Evolutionary conservation across 2,797 vertebrate genomes (phyloP), one percentile per base, ranked within the genome.

Genomic region (Hybognathus amarus): DNA sequence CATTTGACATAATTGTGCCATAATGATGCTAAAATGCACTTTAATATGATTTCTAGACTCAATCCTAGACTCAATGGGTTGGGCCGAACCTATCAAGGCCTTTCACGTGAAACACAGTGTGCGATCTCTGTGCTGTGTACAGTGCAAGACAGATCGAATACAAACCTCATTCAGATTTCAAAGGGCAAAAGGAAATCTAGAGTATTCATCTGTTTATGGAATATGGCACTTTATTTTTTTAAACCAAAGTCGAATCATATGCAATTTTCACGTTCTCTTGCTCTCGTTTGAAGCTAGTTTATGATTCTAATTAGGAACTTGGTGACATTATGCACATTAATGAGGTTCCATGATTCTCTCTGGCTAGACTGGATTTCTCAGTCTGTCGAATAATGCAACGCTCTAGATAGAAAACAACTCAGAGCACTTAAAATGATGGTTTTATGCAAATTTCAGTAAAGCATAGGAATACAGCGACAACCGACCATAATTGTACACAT

Each of bases 21-120:
- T 87, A 83, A 87, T 83, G 82, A 89, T 75, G 83, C 87, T 85
- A 76, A 83, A 83, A 82, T 89, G 92, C 91, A 92, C 91, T 91
- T 91, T 90, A 90, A 80, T 61, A 69, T n/a, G 9, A 50, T 87
- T 54, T 87, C 71, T 82, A n/a, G 83, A 76, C 80, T n/a, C 83
- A 73, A 36, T 61, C 82, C 66, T 85, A 76, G 75, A 77, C 80
- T 77, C 50, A n/a, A 36, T 12, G 54, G 63, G 61, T 78, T n/a
- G 17, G 69, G 68, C 40, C 59, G 86, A 74, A 75, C 42, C 64
- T 59, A 76, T 50, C 40, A 63, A 80, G 74, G 77, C 64, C 74
- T 67, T 81, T 82, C 45, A 75, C 70, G 47, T 79, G n/a, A 83
- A 85, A 81, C 77, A 84, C 80, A 86, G n/a, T n/a, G 71, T 76